Evolutionary conservation across 2,113 vertebrate species (phyloP).

Genomic region (Cranoglanis bouderius): DNA sequence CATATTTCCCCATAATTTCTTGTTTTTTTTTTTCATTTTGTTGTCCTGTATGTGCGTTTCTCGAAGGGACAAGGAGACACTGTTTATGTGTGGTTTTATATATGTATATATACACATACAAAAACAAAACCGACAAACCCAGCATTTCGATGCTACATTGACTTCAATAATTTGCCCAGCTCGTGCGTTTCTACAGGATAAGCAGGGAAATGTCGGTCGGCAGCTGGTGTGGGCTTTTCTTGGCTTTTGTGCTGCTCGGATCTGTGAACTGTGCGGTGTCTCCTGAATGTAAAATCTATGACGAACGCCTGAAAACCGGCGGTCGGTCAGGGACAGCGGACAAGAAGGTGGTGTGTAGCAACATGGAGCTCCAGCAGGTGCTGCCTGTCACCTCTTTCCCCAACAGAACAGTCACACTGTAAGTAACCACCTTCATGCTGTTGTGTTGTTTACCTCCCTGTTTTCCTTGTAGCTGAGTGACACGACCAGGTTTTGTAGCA

Average conservation of each 20-base stretch:
- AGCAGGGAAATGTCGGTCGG: slow-evolving; percentile 64
- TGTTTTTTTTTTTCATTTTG: background rate
- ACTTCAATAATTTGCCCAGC: background rate
- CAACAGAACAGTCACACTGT: slow-evolving; percentile 90
- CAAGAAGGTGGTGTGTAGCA: slow-evolving; percentile 87
- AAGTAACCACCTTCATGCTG: slow-evolving; percentile 71
- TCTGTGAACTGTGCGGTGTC: slow-evolving; percentile 37
- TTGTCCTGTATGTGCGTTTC: slow-evolving; percentile 8
- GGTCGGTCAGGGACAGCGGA: slow-evolving; percentile 61
- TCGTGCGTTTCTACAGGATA: slow-evolving; percentile 30
- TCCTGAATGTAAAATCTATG: slow-evolving; percentile 68
- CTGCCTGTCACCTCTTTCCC: slow-evolving; percentile 80
- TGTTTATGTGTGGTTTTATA: background rate
- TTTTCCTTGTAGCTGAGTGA: background rate
- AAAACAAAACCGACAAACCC: background rate
- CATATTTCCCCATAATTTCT: background rate
- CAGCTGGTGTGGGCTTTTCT: slow-evolving; percentile 52
- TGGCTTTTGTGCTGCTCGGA: slow-evolving; percentile 62
- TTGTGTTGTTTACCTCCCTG: background rate
- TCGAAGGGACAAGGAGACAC: slow-evolving; percentile 16
- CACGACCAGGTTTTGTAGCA: background rate
- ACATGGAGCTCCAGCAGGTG: slow-evolving; percentile 84
- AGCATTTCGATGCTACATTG: slow-evolving; percentile 23
- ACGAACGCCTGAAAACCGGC: slow-evolving; percentile 63
- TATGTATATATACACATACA: rapidly evolving